Conservation (phyloP, 2,888 invertebrate genomes). For the Yponomeuta plumbellus region DNA sequence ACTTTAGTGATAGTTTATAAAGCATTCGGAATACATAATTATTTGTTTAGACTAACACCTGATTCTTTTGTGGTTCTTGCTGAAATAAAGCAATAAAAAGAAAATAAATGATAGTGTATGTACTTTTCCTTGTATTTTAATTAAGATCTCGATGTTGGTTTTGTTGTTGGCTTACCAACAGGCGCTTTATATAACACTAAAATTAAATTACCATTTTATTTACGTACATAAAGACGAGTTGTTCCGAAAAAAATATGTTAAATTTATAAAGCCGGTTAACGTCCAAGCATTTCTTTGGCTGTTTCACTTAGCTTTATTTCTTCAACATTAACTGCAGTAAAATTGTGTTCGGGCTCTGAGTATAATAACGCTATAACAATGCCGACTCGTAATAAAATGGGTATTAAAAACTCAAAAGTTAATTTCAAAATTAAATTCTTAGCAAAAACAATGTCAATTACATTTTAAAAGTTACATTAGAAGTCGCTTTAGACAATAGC, state of each 20-base stretch:
- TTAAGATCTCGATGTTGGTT: not conserved
- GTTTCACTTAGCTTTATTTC: not conserved
- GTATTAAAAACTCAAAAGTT: not conserved
- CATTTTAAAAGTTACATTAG: not conserved
- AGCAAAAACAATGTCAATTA: not conserved
- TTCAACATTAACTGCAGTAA: not conserved
- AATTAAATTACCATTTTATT: not conserved
- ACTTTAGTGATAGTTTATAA: too few species aligned
- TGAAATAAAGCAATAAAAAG: not conserved
- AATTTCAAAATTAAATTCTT: constrained; percentile 1
- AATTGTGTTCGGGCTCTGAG: not conserved
- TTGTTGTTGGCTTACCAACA: not conserved
- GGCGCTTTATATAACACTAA: not conserved
- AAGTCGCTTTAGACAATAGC: not conserved
- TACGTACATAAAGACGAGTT: constrained; percentile 1
- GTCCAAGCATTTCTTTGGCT: not conserved
- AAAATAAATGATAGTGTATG: not conserved
- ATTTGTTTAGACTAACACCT: not conserved
- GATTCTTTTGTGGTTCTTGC: not conserved
- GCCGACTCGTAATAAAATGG: not conserved
- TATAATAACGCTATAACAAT: not conserved
- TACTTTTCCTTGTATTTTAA: not conserved
- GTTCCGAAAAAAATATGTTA: not conserved
- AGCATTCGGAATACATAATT: too few species aligned
- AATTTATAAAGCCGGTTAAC: not conserved